A percentile compares a stretch with the other conserved stretches of the same genome.
Evolutionary conservation across 1,140 invertebrate species (phyloP).

Genomic region (Bombus affinis): DNA sequence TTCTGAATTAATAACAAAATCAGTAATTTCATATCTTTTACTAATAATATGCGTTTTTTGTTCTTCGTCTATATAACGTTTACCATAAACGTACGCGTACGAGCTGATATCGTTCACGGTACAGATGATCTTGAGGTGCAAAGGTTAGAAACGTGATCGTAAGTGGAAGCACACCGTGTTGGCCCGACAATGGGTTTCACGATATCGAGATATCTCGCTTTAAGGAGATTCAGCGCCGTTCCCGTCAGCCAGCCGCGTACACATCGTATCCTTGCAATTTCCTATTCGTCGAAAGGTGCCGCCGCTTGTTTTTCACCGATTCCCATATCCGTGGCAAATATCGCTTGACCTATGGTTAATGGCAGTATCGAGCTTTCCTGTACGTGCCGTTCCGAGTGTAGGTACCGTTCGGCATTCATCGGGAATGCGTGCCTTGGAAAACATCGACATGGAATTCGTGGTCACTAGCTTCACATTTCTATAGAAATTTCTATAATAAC

Average conservation of each 20-base stretch:
- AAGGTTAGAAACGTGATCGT: conserved; percentile 36
- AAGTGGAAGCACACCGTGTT: conserved; percentile 17
- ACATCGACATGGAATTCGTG: conserved; percentile 35
- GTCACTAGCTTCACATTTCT: background rate
- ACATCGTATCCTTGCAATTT: conserved; percentile 61
- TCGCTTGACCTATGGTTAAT: conserved; percentile 37
- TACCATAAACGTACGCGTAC: background rate
- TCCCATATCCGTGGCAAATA: conserved; percentile 23
- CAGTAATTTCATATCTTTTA: too few relatives aligned
- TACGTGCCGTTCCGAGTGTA: background rate
- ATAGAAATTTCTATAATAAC: conserved; percentile 30
- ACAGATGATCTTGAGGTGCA: conserved; percentile 20
- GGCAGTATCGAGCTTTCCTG: background rate
- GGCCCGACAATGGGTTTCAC: conserved; percentile 50
- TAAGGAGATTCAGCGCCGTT: conserved; percentile 60
- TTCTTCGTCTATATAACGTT: background rate
- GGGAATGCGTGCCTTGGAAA: conserved; percentile 23
- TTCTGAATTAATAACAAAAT: background rate
- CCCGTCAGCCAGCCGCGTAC: conserved; percentile 47
- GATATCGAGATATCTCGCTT: conserved; percentile 75
- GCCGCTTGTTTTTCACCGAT: conserved; percentile 6
- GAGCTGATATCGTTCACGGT: background rate
- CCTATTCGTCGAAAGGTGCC: conserved; percentile 37
- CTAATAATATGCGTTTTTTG: background rate
- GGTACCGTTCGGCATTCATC: conserved; percentile 18